Evolutionary conservation across 2,113 vertebrate genomes (phyloP).

Genomic region (Nothoprocta pentlandii): DNA sequence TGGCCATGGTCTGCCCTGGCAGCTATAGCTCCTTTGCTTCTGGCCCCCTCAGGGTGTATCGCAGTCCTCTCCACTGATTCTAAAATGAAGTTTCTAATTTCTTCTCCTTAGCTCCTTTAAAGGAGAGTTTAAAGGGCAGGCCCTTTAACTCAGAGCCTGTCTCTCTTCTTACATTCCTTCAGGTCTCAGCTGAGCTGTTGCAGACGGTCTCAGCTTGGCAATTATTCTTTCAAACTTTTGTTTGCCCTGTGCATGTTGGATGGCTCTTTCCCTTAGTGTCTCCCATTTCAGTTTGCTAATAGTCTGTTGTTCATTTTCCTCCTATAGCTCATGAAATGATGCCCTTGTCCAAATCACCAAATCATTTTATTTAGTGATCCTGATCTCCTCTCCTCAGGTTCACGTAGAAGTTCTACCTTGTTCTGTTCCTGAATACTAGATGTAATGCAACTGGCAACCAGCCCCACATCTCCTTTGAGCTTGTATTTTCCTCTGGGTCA

Average conservation of each 20-base stretch:
- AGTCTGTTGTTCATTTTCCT: not conserved
- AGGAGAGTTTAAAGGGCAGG: too few relatives aligned
- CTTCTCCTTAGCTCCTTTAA: not conserved
- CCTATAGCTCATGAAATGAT: not conserved
- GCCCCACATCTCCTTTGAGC: not conserved
- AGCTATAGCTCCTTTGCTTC: not conserved
- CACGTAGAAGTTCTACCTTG: not conserved
- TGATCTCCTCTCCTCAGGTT: not conserved
- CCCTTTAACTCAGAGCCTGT: not conserved
- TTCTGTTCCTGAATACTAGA: not conserved
- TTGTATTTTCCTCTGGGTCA: not conserved
- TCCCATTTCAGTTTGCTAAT: not conserved
- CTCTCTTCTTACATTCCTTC: not conserved
- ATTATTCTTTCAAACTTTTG: not conserved
- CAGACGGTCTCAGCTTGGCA: not conserved
- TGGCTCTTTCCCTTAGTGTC: not conserved
- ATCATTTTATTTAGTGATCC: not conserved
- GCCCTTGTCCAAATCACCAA: not conserved
- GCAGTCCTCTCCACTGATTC: not conserved
- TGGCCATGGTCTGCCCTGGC: not conserved
- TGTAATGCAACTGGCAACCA: not conserved
- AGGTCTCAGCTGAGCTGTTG: not conserved
- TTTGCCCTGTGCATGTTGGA: not conserved
- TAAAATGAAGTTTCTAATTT: not conserved
- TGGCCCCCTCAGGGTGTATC: not conserved